A percentile compares a stretch with the other conserved stretches of the same genome.
Conservation (phyloP, 2,797 vertebrate species). For the Pseudochirops cupreus region DNA sequence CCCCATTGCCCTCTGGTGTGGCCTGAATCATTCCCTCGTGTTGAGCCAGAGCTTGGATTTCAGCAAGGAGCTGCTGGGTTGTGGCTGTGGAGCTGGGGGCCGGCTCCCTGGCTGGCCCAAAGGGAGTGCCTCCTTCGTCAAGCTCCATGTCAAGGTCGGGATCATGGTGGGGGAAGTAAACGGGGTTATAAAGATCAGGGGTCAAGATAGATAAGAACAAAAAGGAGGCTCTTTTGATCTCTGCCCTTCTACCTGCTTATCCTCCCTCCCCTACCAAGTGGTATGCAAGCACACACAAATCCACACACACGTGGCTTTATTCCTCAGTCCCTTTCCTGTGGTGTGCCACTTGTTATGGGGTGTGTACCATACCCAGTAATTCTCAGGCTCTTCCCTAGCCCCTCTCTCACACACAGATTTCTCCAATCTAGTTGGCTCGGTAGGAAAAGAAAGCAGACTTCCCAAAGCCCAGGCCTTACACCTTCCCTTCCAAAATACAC, state of each 20-base stretch:
- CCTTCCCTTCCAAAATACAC: not conserved
- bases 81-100: conserved; percentile 84
- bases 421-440: not conserved
- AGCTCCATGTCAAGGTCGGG: conserved; percentile 83
- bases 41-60: conserved; percentile 78
- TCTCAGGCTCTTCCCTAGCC: not conserved
- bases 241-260: not conserved
- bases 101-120: conserved; percentile 83
- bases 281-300: not conserved
- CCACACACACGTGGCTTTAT: not conserved
- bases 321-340: not conserved
- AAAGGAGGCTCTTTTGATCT: not conserved
- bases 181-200: not conserved
- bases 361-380: not conserved
- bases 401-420: not conserved
- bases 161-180: not conserved
- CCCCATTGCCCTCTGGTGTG: conserved; percentile 84
- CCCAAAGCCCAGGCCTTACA: not conserved
- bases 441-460: not conserved
- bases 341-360: not conserved
- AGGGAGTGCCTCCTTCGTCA: conserved; percentile 84
- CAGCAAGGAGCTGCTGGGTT: conserved; percentile 83
- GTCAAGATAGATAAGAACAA: not conserved
- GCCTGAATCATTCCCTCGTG: conserved; percentile 85
- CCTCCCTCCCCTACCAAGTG: not conserved